These are phyloP conservation scores for Onthophagus sagittarius DNA, from an alignment of 2,888 invertebrate genomes.

Conservation along the genomic window DNA sequence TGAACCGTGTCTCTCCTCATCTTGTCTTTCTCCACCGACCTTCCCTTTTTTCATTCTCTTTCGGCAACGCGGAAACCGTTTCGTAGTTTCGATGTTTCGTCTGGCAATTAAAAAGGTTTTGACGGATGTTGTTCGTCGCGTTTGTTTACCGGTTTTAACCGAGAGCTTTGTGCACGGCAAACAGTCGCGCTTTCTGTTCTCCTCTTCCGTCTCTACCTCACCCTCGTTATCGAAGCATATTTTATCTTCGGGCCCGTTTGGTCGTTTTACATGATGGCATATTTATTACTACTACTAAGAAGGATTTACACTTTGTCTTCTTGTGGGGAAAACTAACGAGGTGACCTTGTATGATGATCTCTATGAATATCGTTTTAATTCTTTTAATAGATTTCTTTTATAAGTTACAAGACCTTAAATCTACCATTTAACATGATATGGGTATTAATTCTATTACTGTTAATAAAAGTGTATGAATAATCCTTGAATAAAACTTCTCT, in stretches of 20 bases:
- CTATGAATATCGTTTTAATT: neutral
- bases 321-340: neutral
- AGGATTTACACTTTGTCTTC: neutral
- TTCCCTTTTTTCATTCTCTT: neutral
- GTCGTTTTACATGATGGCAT: neutral
- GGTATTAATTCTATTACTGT: too few species aligned
- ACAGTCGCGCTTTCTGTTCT: neutral
- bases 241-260: neutral
- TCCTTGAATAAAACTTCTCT: too few species aligned
- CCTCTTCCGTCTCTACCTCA: too few species aligned
- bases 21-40: neutral
- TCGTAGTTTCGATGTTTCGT: neutral
- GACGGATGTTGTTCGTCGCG: neutral
- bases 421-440: too few species aligned
- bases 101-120: neutral
- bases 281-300: neutral
- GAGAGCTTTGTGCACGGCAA: neutral
- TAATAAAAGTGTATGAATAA: too few species aligned
- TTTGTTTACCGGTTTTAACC: neutral
- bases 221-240: neutral
- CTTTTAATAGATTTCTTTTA: too few species aligned
- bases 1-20: neutral
- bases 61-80: neutral
- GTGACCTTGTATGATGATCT: neutral
- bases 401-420: too few species aligned